Evolutionary conservation across 1,140 invertebrate species (phyloP).

Genomic region (Drosophila elegans): DNA sequence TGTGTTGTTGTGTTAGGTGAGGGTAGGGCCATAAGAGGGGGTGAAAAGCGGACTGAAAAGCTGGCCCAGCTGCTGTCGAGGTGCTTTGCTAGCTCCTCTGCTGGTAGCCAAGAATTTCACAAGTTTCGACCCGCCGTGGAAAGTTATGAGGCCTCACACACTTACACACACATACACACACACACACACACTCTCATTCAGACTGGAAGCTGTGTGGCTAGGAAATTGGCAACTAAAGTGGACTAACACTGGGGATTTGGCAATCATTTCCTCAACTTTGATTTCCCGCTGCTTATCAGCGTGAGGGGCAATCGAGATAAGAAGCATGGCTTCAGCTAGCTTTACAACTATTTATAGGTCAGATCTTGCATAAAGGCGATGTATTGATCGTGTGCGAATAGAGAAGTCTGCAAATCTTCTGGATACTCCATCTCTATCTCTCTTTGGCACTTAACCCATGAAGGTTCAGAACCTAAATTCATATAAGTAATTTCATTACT

Average conservation of each 20-base stretch:
- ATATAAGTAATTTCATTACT: too few species aligned
- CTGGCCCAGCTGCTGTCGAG: conserved; percentile 58
- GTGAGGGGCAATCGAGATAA: conserved; percentile 21
- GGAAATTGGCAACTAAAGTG: conserved; percentile 44
- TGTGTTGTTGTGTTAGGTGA: conserved; percentile 32
- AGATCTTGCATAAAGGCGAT: conserved; percentile 31
- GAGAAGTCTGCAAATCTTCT: neutral
- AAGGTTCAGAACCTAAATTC: neutral
- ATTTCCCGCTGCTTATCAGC: conserved; percentile 30
- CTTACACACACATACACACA: conserved; percentile 18
- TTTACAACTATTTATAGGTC: conserved; percentile 34
- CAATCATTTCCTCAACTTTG: conserved; percentile 33
- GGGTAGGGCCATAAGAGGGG: conserved; percentile 12
- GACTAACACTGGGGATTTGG: conserved; percentile 35
- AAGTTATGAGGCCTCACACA: conserved; percentile 63
- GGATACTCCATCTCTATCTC: neutral
- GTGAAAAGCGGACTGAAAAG: conserved; percentile 32
- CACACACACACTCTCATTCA: conserved; percentile 12
- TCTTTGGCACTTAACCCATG: conserved; percentile 1
- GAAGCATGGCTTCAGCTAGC: neutral
- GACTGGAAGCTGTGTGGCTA: conserved; percentile 43
- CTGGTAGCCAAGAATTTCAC: conserved; percentile 71
- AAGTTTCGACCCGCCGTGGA: conserved; percentile 64
- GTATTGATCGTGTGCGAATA: conserved; percentile 16
- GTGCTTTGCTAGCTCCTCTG: conserved; percentile 54